Evolutionary conservation across 2,888 invertebrate genomes (phyloP), one percentile per base, ranked within the genome.

Genomic region (Acholoe squamosa): DNA sequence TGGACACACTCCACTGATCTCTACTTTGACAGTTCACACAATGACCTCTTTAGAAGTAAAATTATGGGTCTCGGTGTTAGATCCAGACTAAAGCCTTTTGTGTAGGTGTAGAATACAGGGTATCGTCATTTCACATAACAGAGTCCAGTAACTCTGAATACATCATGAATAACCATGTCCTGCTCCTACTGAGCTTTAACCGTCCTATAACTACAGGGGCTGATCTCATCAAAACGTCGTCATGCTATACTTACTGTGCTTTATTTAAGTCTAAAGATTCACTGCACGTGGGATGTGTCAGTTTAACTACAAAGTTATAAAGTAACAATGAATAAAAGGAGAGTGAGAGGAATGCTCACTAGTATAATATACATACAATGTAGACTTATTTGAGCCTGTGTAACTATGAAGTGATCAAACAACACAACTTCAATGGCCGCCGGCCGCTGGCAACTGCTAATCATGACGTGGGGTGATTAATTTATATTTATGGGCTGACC

Each of bases 11-110:
- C 76, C 25, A 25, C 28, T 31, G 76, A 31, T 19, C n/a, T n/a
- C n/a, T 34, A 12, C 34, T n/a, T 25, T 34, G 80, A 80, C 80
- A 80, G 33, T 14, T 33, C 16, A 80, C 80, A 80, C 80, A 80
- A 80, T 33, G 34, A 22, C 33, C 16, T 80, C 34, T 34, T 43
- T 80, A 80, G 33, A 80, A 80, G 33, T 80, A 33, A 43, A 80
- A 80, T 80, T 80, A 80, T 34, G 43, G n/a, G 34, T 34, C 80
- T 80, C 22, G 31, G 80, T 22, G 34, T 25, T 7, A 14, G 28
- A 25, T n/a, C 76, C 19, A 25, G 5, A 76, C 14, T 19, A 25
- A 28, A 76, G 76, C 0, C 31, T 7, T 76, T 76, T n/a, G 61
- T 61, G 61, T 61, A 61, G 5, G n/a, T 61, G n/a, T 61, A 19